Evolutionary conservation across 2,797 vertebrate genomes (phyloP), one percentile per base, ranked within the genome.

Genomic region (Notolabrus celidotus): DNA sequence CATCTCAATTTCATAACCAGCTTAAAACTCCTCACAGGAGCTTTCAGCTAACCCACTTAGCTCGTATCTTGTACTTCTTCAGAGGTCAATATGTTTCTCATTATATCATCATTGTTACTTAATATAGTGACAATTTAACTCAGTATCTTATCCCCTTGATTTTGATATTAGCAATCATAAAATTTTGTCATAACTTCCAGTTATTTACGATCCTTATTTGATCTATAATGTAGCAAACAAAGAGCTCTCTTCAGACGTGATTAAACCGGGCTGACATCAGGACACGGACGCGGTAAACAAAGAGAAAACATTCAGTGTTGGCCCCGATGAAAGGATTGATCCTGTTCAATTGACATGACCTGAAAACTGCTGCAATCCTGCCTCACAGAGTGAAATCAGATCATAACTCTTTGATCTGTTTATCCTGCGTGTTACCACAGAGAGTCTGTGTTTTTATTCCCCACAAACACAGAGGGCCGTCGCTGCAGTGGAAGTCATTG

Each of bases 331-430:
- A 66, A 74, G 7, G 0, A n/a, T 23, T 16, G 19, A 43, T 53
- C 23, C 80, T 71, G 19, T 22, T 71, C 71, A 75, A 68, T 70
- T 53, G 51, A 75, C 12, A 43, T 6, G 64, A 20, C 10, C 42
- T 63, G 22, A 49, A 68, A 73, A 41, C 60, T 27, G 36, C n/a
- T 59, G 29, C 67, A 63, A 51, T 25, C 29, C 25, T 25, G 47
- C 64, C 49, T 34, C 29, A 10, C 33, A 80, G 46, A 52, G 62
- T 64, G 73, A 69, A 79, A 76, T 53, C 39, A 46, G 19, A 65
- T 19, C 14, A 9, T 6, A 25, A 51, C 43, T 49, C 36, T 36
- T 27, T 42, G n/a, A 49, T 63, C 56, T 43, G 1, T 67, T 47
- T n/a, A 5, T 43, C 1, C 41, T 19, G 9, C 16, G 41, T 20